These are phyloP conservation scores for Eriocheir sinensis DNA, from an alignment of 1,140 invertebrate genomes.

Conservation along the genomic window DNA sequence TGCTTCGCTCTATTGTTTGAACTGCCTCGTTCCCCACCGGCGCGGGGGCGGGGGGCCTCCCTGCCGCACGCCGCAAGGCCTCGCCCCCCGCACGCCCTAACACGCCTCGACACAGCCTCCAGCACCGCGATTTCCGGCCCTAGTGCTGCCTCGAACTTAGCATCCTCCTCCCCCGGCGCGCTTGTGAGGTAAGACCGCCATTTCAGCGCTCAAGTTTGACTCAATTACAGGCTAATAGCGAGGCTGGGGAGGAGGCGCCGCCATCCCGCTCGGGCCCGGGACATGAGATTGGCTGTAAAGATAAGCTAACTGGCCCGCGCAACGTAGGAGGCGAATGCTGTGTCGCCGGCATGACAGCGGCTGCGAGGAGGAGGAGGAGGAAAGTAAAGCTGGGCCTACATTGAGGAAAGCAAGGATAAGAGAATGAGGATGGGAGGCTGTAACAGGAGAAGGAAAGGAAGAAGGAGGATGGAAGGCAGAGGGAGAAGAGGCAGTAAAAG, in stretches of 20 bases:
- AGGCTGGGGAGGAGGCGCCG: slow-evolving; percentile 47
- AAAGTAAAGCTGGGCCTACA: neutral
- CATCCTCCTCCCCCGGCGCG: neutral
- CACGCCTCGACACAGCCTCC: neutral
- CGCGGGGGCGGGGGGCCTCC: neutral
- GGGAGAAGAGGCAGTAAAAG: neutral
- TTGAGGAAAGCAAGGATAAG: neutral
- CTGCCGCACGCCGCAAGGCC: neutral
- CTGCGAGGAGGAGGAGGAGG: neutral
- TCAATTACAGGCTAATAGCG: slow-evolving; percentile 72
- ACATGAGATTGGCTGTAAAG: slow-evolving; percentile 66
- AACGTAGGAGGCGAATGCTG: slow-evolving; percentile 62
- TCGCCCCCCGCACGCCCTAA: neutral
- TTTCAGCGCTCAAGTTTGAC: slow-evolving; percentile 74
- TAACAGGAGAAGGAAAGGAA: neutral
- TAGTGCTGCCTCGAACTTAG: neutral
- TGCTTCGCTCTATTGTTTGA: slow-evolving; percentile 69
- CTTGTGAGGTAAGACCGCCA: slow-evolving; percentile 64
- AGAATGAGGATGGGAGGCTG: neutral
- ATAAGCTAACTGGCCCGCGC: slow-evolving; percentile 65
- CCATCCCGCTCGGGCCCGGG: slow-evolving; percentile 42
- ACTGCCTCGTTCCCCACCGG: slow-evolving; percentile 48
- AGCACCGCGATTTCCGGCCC: neutral
- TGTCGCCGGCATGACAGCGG: slow-evolving; percentile 63
- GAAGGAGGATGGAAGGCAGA: neutral